These are phyloP conservation scores for Neria commutata DNA, from an alignment of 2,888 invertebrate genomes.

Conservation along the genomic window DNA sequence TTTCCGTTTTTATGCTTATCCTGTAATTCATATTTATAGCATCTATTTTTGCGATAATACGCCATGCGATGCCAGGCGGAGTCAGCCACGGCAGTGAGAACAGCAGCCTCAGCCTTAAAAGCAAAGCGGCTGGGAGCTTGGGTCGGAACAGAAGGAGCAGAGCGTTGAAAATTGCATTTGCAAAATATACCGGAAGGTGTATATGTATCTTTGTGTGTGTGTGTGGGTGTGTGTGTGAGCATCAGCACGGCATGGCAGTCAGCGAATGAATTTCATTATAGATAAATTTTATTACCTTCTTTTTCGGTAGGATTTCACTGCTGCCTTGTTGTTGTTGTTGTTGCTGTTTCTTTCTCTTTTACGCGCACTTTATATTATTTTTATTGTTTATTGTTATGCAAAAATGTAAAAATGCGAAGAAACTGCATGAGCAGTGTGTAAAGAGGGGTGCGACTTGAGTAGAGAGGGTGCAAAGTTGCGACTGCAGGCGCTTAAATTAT, in stretches of 20 bases:
- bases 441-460: neutral
- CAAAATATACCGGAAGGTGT: too few species aligned
- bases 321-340: neutral
- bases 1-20: slow-evolving; percentile 60
- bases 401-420: neutral
- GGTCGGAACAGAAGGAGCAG: too few species aligned
- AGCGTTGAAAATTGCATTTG: slow-evolving; percentile 43
- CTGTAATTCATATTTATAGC: slow-evolving; percentile 60
- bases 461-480: neutral
- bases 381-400: neutral
- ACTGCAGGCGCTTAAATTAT: neutral
- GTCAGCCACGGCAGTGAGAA: neutral
- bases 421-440: neutral
- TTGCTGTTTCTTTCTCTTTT: too few species aligned
- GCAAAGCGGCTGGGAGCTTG: too few species aligned
- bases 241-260: neutral
- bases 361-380: too few species aligned
- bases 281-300: slow-evolving; percentile 48
- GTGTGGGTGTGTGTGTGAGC: too few species aligned
- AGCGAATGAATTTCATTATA: slow-evolving; percentile 41
- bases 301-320: neutral
- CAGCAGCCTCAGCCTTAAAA: slow-evolving; percentile 13
- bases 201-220: too few species aligned
- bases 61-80: neutral
- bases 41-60: slow-evolving; percentile 42